Conservation (phyloP, 2,888 invertebrate genomes). For the Diarsia dahlii region DNA sequence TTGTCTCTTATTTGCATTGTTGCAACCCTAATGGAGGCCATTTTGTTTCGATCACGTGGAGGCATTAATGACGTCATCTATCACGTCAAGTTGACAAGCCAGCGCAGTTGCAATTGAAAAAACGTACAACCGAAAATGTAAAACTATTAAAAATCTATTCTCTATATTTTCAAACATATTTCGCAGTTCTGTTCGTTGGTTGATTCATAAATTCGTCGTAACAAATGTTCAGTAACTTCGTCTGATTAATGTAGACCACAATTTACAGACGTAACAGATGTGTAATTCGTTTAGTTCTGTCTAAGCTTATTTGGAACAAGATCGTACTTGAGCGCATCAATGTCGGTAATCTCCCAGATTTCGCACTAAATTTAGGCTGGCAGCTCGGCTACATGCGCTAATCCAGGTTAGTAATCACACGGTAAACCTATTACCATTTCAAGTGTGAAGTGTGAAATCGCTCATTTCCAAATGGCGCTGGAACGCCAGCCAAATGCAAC, state of each 20-base stretch:
- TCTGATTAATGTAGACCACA: constrained; percentile 33
- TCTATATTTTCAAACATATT: constrained; percentile 24
- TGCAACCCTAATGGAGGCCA: constrained; percentile 74
- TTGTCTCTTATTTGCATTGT: constrained; percentile 70
- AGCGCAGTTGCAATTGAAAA: constrained; percentile 79
- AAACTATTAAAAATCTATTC: constrained; percentile 43
- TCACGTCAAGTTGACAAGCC: constrained; percentile 82
- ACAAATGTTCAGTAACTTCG: constrained; percentile 32
- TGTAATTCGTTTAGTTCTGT: constrained; percentile 36
- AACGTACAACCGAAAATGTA: constrained; percentile 33
- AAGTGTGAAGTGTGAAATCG: constrained; percentile 81
- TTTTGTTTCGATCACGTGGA: constrained; percentile 80
- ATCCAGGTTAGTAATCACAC: constrained; percentile 81
- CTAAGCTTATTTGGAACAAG: constrained; percentile 41
- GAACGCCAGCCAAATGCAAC: constrained; percentile 66
- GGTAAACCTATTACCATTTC: constrained; percentile 79
- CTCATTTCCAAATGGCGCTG: constrained; percentile 70
- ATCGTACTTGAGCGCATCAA: constrained; percentile 39
- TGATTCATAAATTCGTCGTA: constrained; percentile 28
- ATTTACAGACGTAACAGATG: constrained; percentile 35
- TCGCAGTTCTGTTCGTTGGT: constrained; percentile 3
- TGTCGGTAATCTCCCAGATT: constrained; percentile 60
- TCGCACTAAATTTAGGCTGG: constrained; percentile 67
- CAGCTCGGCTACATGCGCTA: constrained; percentile 67
- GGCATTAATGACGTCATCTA: constrained; percentile 85